Evolutionary conservation across 2,113 vertebrate species (phyloP).

Genomic region (Erythrolamprus reginae): DNA sequence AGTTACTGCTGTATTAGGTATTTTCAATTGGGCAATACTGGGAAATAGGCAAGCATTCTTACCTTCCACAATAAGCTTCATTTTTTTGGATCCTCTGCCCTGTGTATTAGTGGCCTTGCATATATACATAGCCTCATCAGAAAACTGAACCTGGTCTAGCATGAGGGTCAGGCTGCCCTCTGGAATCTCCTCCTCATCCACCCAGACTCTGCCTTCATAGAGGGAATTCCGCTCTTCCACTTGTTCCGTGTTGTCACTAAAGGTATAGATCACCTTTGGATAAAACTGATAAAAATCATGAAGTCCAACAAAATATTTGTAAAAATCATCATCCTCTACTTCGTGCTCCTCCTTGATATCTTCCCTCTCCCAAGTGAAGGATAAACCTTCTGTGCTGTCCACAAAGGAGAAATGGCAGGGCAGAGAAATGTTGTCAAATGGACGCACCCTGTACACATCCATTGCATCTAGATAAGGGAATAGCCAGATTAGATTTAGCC

Average conservation of each 20-base stretch:
- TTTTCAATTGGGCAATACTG: background rate
- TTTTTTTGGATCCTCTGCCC: constrained; percentile 37
- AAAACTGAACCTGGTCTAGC: constrained; percentile 46
- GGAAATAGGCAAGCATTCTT: background rate
- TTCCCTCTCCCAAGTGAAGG: constrained; percentile 58
- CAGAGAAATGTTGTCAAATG: constrained; percentile 45
- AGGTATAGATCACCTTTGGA: constrained; percentile 50
- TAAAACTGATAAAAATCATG: constrained; percentile 49
- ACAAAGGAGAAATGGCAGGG: constrained; percentile 59
- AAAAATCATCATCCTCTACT: constrained; percentile 40
- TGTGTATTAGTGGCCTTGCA: constrained; percentile 40
- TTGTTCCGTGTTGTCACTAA: constrained; percentile 41
- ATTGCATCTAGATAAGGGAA: background rate
- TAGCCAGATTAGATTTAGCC: background rate
- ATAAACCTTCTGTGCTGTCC: constrained; percentile 41
- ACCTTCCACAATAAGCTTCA: constrained; percentile 55
- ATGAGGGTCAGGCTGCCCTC: constrained; percentile 49
- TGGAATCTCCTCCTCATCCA: constrained; percentile 44
- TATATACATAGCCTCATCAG: constrained; percentile 51
- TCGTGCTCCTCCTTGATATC: constrained; percentile 57
- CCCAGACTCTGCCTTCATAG: constrained; percentile 47
- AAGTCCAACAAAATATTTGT: constrained; percentile 36
- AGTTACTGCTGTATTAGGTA: background rate
- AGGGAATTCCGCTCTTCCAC: constrained; percentile 46
- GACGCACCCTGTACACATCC: constrained; percentile 28